These are phyloP conservation scores for Dasypus novemcinctus DNA, from an alignment of 2,113 vertebrate species.

Conservation along the genomic window DNA sequence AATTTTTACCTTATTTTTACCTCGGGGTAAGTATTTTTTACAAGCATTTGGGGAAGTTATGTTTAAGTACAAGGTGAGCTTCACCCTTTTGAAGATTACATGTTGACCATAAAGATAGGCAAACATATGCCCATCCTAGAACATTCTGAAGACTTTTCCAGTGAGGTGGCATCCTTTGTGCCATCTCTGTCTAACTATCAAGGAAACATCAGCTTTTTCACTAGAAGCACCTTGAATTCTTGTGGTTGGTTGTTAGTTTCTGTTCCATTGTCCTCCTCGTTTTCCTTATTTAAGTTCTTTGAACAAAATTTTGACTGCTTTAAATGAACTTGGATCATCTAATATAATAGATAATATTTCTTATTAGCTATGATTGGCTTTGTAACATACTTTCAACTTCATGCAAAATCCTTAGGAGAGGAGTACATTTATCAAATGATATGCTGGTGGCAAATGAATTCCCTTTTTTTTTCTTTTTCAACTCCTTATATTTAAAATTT, in stretches of 20 bases:
- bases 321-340: neutral
- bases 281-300: neutral
- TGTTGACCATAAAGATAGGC: neutral
- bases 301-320: neutral
- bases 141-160: neutral
- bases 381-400: neutral
- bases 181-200: neutral
- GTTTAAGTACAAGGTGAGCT: neutral
- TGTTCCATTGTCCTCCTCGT: neutral
- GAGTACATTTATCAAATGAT: neutral
- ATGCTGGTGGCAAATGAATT: neutral
- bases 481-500: neutral
- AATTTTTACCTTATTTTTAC: conserved; percentile 2
- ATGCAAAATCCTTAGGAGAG: neutral
- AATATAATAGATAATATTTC: neutral
- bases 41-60: neutral
- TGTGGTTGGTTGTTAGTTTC: neutral
- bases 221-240: neutral
- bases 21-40: neutral
- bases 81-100: neutral
- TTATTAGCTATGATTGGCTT: neutral
- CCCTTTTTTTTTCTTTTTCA: neutral
- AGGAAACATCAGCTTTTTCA: neutral
- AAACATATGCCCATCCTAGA: neutral
- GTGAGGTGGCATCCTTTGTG: fast-evolving